Conservation (phyloP, 2,888 invertebrate species). For the Mechanitis messenoides region DNA sequence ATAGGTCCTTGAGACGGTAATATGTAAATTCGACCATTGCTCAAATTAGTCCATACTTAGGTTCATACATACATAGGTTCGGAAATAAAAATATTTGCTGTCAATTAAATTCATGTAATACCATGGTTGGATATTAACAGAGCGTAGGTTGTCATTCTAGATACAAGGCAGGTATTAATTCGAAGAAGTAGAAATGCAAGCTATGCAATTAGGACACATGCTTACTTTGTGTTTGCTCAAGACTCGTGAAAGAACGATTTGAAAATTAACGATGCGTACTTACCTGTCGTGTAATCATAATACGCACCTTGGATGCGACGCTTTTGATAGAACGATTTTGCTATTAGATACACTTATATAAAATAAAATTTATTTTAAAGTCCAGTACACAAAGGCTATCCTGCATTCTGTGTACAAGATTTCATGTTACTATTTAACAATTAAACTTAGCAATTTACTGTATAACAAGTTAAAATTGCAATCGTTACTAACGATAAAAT, state of each 20-base stretch:
- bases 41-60: neutral
- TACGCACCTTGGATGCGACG: slow-evolving; percentile 35
- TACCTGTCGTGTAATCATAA: slow-evolving; percentile 48
- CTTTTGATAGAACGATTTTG: slow-evolving; percentile 7
- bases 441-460: slow-evolving; percentile 26
- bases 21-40: neutral
- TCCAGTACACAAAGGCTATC: no score
- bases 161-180: slow-evolving; percentile 47
- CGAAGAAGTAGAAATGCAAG: slow-evolving; percentile 45
- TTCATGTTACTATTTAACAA: neutral
- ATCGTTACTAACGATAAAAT: slow-evolving; percentile 28
- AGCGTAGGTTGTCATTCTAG: slow-evolving; percentile 50
- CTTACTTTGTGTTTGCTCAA: slow-evolving; percentile 68
- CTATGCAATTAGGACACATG: slow-evolving; percentile 62
- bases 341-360: neutral
- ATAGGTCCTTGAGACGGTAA: neutral
- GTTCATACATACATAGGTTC: no score
- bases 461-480: slow-evolving; percentile 17
- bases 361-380: no score
- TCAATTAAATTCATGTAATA: slow-evolving; percentile 53
- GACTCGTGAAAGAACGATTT: slow-evolving; percentile 62
- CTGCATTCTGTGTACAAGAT: neutral
- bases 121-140: slow-evolving; percentile 47
- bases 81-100: slow-evolving; percentile 21
- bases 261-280: slow-evolving; percentile 55